phyloP scores from a whole-genome alignment of 2,888 invertebrate species.

The Hipparchia semele region DNA sequence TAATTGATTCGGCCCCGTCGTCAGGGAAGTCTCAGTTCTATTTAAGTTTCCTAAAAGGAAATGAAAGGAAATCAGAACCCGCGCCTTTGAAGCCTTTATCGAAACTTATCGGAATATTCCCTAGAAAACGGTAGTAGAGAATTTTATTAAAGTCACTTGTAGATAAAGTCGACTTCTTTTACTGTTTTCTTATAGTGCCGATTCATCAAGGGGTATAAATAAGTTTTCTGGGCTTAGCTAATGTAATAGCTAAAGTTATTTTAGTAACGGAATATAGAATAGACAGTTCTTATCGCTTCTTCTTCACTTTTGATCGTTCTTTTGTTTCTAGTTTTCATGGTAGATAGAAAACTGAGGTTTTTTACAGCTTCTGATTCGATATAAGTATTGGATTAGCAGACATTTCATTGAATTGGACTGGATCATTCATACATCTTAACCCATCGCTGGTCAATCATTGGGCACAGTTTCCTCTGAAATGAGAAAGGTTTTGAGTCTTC shows the following conservation, averaged over 20 bases:
- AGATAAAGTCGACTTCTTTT: conserved; percentile 57
- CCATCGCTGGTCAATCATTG: too few relatives aligned
- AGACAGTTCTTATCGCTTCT: not conserved
- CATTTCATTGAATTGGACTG: not conserved
- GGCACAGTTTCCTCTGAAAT: too few relatives aligned
- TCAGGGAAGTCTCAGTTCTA: conserved; percentile 80
- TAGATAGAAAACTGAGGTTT: not conserved
- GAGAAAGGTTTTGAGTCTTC: too few relatives aligned
- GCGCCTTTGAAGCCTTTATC: conserved; percentile 74
- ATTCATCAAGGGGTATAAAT: conserved; percentile 10
- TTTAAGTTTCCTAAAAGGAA: conserved; percentile 83
- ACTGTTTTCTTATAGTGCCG: conserved; percentile 28
- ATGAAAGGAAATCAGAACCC: conserved; percentile 81
- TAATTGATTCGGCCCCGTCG: conserved; percentile 80
- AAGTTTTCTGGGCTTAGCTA: not conserved
- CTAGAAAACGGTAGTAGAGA: conserved; percentile 57
- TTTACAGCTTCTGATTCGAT: not conserved
- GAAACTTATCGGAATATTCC: conserved; percentile 76
- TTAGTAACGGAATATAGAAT: not conserved
- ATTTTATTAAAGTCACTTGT: conserved; percentile 65
- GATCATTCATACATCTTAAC: too few relatives aligned
- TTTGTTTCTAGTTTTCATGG: not conserved
- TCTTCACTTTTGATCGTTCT: too few relatives aligned
- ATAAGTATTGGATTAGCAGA: not conserved
- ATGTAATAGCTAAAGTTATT: not conserved